Evolutionary conservation across 2,113 vertebrate genomes (phyloP), one percentile per base, ranked within the genome.

Genomic region (Ovibos moschatus): DNA sequence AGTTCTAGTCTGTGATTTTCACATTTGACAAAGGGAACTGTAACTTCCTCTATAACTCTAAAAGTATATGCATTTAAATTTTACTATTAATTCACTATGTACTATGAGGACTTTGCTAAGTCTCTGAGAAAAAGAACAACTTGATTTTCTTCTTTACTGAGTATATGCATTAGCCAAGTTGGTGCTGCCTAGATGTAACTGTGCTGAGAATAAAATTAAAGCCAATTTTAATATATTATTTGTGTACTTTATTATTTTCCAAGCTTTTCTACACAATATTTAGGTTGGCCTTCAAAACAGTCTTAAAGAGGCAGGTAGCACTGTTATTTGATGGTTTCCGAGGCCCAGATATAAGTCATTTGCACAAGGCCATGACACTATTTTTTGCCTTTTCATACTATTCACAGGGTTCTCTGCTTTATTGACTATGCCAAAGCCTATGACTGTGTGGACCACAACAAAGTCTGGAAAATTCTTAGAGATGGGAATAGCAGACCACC

Each of bases 131-230:
- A 84, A 21, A 67, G 16, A 12, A 64, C 8, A 57, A 51, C 74
- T 85, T 93, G 15, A 84, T 47, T 93, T 89, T 82, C 28, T 88
- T 71, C 23, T 87, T 87, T 88, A 36, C 1, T 50, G 9, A 94
- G n/a, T 55, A 53, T 5, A 50, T 67, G 13, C 7, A 82, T 87
- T 84, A 92, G 25, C 10, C 9, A 87, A 84, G 92, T 71, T 53
- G 23, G 6, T 47, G 79, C 40, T 93, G 14, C 33, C 53, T 19
- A 82, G 14, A 21, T 86, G 1, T 57, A 87, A 92, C 14, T 64
- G 53, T 55, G 43, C 33, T 88, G 27, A 76, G 25, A 96, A 88
- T 25, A 95, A 87, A 96, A 93, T 74, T 62, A 78, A 91, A 94
- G 3, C 2, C 17, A 64, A 14, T 62, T 74, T 78, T 36, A 79